Base-by-base conservation (phyloP, 2,888 invertebrate genomes). In the Bellardia bayeri region DNA sequence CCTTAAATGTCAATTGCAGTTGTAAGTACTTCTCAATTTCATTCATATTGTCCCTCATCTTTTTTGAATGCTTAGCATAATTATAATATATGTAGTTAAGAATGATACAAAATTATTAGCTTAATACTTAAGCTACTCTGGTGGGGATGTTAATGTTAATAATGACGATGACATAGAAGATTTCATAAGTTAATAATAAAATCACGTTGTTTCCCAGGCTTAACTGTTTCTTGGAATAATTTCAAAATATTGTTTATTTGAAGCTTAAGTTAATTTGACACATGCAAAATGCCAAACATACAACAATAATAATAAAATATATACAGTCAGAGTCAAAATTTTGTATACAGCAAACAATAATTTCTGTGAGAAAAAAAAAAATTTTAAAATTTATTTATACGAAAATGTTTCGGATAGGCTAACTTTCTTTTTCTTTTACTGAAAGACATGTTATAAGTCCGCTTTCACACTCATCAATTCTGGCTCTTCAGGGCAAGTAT, bases 201-300 rank as follows among this genome's bases (percentile, higher is more conserved):
- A 63, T 81, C 69, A 63, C n/a, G 11, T 75, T 80, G 40, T 40
- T 85, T 81, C 80, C 75, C 80, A 81, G 51, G 69, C 75, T 76
- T 69, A 85, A 23, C 63, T 63, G 63, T 85, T 85, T 85, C 85
- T 81, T 81, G 69, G 85, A 85, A 85, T 45, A 64, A 40, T 69
- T 71, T 58, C 6, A 45, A 51, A 72, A 68, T 71, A 84, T 75
- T 37, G 37, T 37, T 45, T 69, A 75, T 80, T 75, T 61, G 63
- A 85, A 75, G 80, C 79, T 75, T 80, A 85, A 85, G 54, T 69
- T 69, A 80, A 85, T 85, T 85, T 85, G 85, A 85, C 85, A 80
- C 63, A 81, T 85, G 80, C 80, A 85, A 81, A 81, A 71, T 81
- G 56, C 74, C 6, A 56, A 16, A 64, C 6, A 23, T 6, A 58